These are phyloP conservation scores for Aphaenogaster ashmeadi DNA, from an alignment of 1,140 invertebrate species.

Conservation along the genomic window DNA sequence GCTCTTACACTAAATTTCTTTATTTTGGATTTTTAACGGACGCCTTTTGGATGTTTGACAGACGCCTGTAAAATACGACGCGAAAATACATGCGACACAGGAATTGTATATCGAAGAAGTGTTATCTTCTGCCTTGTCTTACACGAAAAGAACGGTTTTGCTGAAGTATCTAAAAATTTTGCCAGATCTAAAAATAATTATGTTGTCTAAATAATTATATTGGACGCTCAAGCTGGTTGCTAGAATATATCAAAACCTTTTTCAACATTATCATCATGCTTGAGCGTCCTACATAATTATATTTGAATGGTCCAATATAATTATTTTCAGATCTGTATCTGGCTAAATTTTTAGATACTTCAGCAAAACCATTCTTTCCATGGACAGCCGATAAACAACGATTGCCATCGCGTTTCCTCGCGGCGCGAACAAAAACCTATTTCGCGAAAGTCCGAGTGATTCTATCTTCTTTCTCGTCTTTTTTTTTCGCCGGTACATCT, in stretches of 20 bases:
- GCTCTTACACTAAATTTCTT: not conserved
- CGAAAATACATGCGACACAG: not conserved
- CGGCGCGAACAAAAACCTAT: not conserved
- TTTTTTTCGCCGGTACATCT: not conserved
- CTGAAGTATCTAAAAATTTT: too few species aligned
- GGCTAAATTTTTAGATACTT: too few species aligned
- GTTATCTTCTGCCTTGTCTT: not conserved
- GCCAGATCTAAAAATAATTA: too few species aligned
- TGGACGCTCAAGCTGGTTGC: too few species aligned
- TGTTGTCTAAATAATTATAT: too few species aligned
- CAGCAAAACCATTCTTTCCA: too few species aligned
- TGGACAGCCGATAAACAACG: not conserved
- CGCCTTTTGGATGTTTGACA: not conserved
- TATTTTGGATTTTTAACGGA: not conserved
- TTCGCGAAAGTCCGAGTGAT: not conserved
- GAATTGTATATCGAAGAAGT: not conserved
- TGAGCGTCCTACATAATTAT: too few species aligned
- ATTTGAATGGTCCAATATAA: too few species aligned
- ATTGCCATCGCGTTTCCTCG: not conserved
- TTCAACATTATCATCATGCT: too few species aligned
- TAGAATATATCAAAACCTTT: too few species aligned
- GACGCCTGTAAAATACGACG: not conserved
- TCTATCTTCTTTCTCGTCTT: conserved; percentile 25
- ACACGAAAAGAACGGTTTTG: not conserved
- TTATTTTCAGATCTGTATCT: too few species aligned